These are phyloP conservation scores for Ganaspis brasiliensis DNA, from an alignment of 2,888 invertebrate species.

Conservation along the genomic window DNA sequence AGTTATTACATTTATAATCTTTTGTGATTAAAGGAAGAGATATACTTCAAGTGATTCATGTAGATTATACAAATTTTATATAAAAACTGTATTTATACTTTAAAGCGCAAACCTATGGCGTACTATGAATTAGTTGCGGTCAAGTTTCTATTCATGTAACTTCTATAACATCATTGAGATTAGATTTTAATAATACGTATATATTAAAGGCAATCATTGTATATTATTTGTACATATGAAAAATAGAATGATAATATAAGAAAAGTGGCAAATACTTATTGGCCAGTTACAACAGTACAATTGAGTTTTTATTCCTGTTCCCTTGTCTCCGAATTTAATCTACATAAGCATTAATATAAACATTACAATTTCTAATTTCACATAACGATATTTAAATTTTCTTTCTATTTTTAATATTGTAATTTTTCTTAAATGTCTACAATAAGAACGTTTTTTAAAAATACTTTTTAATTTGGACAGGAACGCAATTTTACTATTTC, in stretches of 20 bases:
- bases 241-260: conserved; percentile 85
- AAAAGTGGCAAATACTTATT: conserved; percentile 86
- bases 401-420: too few relatives aligned
- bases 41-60: conserved; percentile 74
- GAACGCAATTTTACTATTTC: too few relatives aligned
- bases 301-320: conserved; percentile 73
- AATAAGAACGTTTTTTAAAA: too few relatives aligned
- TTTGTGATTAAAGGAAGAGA: conserved; percentile 72
- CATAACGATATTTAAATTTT: too few relatives aligned
- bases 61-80: conserved; percentile 77
- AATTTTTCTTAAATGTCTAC: too few relatives aligned
- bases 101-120: conserved; percentile 66
- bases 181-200: conserved; percentile 74
- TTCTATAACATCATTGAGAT: conserved; percentile 71
- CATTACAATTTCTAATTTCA: too few relatives aligned
- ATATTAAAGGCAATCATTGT: conserved; percentile 74
- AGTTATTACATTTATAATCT: conserved; percentile 73
- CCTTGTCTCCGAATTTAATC: too few relatives aligned
- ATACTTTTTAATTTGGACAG: too few relatives aligned
- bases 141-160: conserved; percentile 76
- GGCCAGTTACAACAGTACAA: conserved; percentile 84
- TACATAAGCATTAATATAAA: too few relatives aligned
- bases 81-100: conserved; percentile 74
- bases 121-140: conserved; percentile 72
- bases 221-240: conserved; percentile 86